These are phyloP conservation scores for Dipus sagitta DNA, from an alignment of 2,797 vertebrate genomes.

Conservation along the genomic window DNA sequence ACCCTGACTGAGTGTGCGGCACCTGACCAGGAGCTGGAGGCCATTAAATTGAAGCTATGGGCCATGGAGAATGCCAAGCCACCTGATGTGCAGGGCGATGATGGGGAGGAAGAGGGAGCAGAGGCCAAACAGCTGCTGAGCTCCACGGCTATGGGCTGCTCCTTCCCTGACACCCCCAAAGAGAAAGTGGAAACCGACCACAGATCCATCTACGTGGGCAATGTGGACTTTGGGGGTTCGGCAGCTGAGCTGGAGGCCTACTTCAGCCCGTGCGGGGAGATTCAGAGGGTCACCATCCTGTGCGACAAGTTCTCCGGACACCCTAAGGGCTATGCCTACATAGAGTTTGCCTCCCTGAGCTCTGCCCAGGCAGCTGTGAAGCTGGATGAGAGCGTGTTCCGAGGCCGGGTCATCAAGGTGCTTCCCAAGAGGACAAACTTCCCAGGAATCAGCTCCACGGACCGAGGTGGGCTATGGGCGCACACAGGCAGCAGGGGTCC, in stretches of 20 bases:
- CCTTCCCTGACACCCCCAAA: conserved; percentile 89
- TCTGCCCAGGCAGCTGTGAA: conserved; percentile 91
- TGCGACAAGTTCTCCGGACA: conserved; percentile 96
- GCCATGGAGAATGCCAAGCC: conserved; percentile 90
- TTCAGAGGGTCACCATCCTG: conserved; percentile 95
- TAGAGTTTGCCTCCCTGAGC: conserved; percentile 93
- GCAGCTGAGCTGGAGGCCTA: conserved; percentile 95
- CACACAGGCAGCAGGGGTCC: conserved; percentile 86
- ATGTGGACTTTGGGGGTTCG: conserved; percentile 95
- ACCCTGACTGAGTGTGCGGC: neutral
- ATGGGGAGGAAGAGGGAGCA: neutral
- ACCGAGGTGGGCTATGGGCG: conserved; percentile 90
- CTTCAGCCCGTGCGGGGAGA: conserved; percentile 93
- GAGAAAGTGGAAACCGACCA: conserved; percentile 94
- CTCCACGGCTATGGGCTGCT: conserved; percentile 65
- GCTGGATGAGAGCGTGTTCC: conserved; percentile 93
- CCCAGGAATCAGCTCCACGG: conserved; percentile 95
- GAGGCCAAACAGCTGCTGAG: conserved; percentile 47
- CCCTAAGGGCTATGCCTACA: conserved; percentile 97
- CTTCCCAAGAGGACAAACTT: conserved; percentile 96
- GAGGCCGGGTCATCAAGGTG: conserved; percentile 95
- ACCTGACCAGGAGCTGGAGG: conserved; percentile 89
- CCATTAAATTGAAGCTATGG: conserved; percentile 90
- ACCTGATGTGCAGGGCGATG: conserved; percentile 64
- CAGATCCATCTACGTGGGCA: conserved; percentile 96